Percentiles rank a stretch among this genome's conserved stretches.
phyloP scores from a whole-genome alignment of 1,140 invertebrate species.

The Dolichoris vasculosae region DNA sequence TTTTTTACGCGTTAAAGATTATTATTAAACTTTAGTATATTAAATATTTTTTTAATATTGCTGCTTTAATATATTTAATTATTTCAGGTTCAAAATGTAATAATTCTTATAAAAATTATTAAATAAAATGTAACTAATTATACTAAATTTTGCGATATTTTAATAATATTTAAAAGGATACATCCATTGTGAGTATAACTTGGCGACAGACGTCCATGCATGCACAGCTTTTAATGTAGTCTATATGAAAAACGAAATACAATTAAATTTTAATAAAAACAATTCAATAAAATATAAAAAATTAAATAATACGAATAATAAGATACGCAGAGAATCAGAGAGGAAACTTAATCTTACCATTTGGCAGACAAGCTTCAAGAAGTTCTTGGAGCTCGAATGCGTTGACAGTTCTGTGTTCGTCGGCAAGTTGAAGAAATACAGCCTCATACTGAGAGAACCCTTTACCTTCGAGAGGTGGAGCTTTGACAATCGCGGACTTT shows the following conservation, averaged over 20 bases:
- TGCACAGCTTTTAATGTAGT: constrained; percentile 95
- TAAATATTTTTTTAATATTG: too few species aligned
- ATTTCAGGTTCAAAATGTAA: too few species aligned
- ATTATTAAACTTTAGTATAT: too few species aligned
- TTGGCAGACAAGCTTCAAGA: constrained; percentile 92
- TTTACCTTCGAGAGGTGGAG: constrained; percentile 82
- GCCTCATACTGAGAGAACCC: constrained; percentile 91
- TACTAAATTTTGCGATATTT: not conserved
- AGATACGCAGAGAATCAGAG: not conserved
- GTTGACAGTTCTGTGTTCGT: constrained; percentile 91
- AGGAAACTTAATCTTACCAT: constrained; percentile 76
- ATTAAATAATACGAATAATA: not conserved
- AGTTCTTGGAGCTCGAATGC: constrained; percentile 94
- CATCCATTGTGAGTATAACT: constrained; percentile 91
- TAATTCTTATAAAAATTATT: too few species aligned
- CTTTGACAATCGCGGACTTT: constrained; percentile 84
- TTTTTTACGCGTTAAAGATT: too few species aligned
- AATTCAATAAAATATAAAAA: not conserved
- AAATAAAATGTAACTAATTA: too few species aligned
- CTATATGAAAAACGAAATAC: constrained; percentile 68
- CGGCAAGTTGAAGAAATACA: constrained; percentile 91
- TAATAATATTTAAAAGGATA: constrained; percentile 71
- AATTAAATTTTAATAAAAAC: not conserved
- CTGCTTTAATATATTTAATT: too few species aligned
- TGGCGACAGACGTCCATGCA: constrained; percentile 93